Base-by-base conservation (phyloP, 1,140 invertebrate genomes). In the Euwallacea fornicatus region DNA sequence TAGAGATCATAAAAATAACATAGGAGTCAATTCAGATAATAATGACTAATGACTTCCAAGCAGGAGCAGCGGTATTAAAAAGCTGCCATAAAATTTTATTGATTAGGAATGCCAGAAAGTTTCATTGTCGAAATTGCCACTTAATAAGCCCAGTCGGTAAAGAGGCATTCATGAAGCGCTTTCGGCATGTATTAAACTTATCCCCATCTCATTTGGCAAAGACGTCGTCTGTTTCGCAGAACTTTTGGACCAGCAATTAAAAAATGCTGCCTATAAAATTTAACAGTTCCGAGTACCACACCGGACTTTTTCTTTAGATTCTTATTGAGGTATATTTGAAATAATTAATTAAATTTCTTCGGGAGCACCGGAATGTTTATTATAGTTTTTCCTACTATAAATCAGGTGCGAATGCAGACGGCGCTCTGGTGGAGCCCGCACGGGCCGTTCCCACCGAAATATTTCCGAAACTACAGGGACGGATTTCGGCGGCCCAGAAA, bases 261-360 rank as follows among this genome's bases (percentile, higher is more conserved):
- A 75, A 77, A 74, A 74, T 71, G 73, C 70, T 73, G 67, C 77
- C 72, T 75, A 75, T 77, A 74, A 78, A 77, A 78, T 78, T 78
- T 77, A 78, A 77, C 73, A 76, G 76, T 76, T 77, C 77, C 76
- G 62, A 77, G 76, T 78, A 78, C 71, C 73, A 76, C 75, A 74
- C 75, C 68, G 61, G 58, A 66, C 63, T 67, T 78, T 78, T 78
- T 76, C 58, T 64, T 44, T 69, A 69, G 71, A 78, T 77, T 77
- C 77, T 78, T 77, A 78, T 78, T 77, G 76, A 72, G 68, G 77
- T 73, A 76, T 77, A 75, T 77, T 77, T 74, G 73, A 76, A 77
- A 77, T 78, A 76, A 78, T 78, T 78, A 78, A 78, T 78, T 78
- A 78, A 78, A 78, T 78, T 78, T 78, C 76, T 78, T 76, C 68